Base-by-base conservation (phyloP, 2,113 vertebrate species). In the Centropus bengalensis region DNA sequence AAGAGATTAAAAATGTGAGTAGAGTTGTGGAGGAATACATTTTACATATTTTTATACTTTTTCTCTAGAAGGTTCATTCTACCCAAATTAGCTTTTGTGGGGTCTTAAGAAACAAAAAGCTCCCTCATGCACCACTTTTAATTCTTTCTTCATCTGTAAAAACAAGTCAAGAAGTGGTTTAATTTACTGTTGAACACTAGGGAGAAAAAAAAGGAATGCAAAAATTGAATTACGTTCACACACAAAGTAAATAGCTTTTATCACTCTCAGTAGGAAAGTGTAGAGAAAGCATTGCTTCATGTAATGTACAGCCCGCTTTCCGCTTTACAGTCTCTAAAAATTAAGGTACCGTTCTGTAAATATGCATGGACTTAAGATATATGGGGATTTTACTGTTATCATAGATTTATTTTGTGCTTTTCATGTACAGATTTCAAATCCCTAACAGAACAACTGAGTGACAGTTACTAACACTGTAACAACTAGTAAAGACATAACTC, bases 181-280 rank as follows among this genome's bases (percentile, higher is more conserved):
- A 96, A 97, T 97, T 97, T 94, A 94, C 89, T 94, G 96, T 94
- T 89, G 68, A 94, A 97, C 93, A 90, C 80, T 91, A 62, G 59
- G 83, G 93, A 54, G 36, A 59, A 76, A 44, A 76, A 91, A 82
- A 91, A 69, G 18, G 83, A 97, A 96, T 84, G 89, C 96, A 97
- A 96, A 97, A 91, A 91, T 69, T 93, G 91, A 96, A 95, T 92
- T 60, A 62, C 77, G 91, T 93, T 82, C 73, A 63, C 68, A 86
- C 30, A 21, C 82, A 66, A 94, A 95, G 85, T 88, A 95, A 96
- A 93, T 93, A 91, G 91, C 47, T 86, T 91, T 87, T 91, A 88
- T 86, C 73, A 62, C 60, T 64, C 89, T 96, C 93, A 71, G 66
- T 88, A 91, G 75, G 58, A 80, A 92, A 93, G 27, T 10, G 27